Evolutionary conservation across 2,797 vertebrate genomes (phyloP), one percentile per base, ranked within the genome.

Genomic region (Poeciliopsis infans): DNA sequence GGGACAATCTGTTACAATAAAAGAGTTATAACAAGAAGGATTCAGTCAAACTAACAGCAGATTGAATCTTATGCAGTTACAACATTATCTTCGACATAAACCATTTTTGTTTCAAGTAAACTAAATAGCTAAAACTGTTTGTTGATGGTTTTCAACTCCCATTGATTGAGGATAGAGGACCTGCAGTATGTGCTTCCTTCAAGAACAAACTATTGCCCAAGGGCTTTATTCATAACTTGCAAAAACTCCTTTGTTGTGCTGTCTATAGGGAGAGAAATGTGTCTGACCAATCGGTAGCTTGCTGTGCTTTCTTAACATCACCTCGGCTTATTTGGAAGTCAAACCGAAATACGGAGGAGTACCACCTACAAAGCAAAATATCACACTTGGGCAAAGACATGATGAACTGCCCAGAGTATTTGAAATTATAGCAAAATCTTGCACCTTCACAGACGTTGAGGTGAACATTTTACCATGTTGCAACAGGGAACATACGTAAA

Each of bases 1-100:
- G 77, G 84, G 82, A 90, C 73, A 83, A 79, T 57, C 78, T 68
- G 47, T 81, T 57, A 85, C 66, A 82, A 61, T 76, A 73, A 81
- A 83, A 86, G 7, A 28, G 31, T 72, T 81, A 36, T 57, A 74
- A 81, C 16, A 81, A 69, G 53, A 53, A 76, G 61, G 25, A 51
- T 49, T 75, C 12, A 86, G 39, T 82, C 25, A 69, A 72, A 75
- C 49, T n/a, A 76, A 74, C 28, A 68, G 78, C 55, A 33, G 2
- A 66, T 28, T 46, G 5, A 18, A 51, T 39, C 46, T 70, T 18
- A 7, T 41, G 25, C 39, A 73, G 15, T 20, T 39, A 12, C 7
- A 20, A 46, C 68, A 7, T n/a, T 23, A 61, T 47, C 43, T 7
- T 61, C 43, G 36, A 36, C 74, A 75, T 55, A 41, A 47, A 23